Evolutionary conservation across 2,113 vertebrate genomes (phyloP).

Genomic region (Psophia crepitans): DNA sequence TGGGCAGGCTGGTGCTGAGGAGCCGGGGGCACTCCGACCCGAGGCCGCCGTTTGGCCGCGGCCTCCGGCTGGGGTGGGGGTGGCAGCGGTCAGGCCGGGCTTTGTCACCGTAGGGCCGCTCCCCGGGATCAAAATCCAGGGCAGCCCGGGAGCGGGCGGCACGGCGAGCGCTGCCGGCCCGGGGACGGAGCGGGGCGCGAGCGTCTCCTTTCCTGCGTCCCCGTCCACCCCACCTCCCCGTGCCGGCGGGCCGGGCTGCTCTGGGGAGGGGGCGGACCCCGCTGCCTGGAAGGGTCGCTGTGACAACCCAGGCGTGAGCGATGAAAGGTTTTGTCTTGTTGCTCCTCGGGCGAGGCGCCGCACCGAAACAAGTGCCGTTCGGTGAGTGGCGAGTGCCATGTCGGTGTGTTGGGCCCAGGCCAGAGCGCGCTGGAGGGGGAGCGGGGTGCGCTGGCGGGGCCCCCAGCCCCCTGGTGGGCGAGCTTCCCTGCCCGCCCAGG

Average conservation of each 20-base stretch:
- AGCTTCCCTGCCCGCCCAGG: too few species aligned
- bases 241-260: too few species aligned
- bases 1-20: not conserved
- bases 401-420: not conserved
- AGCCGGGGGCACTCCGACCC: not conserved
- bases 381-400: not conserved
- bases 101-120: not conserved
- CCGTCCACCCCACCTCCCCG: too few species aligned
- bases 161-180: not conserved
- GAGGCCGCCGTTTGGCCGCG: not conserved
- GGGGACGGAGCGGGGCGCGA: too few species aligned
- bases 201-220: fast-evolving
- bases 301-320: not conserved
- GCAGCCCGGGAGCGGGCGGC: not conserved
- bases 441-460: not conserved
- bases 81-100: not conserved
- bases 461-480: fast-evolving
- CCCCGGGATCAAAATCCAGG: not conserved
- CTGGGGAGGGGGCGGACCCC: not conserved
- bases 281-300: not conserved
- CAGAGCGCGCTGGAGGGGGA: fast-evolving
- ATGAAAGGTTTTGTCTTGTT: not conserved
- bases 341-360: not conserved
- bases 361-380: fast-evolving
- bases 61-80: not conserved